phyloP scores from a whole-genome alignment of 2,888 invertebrate species.

The Pseudococcus longispinus region DNA sequence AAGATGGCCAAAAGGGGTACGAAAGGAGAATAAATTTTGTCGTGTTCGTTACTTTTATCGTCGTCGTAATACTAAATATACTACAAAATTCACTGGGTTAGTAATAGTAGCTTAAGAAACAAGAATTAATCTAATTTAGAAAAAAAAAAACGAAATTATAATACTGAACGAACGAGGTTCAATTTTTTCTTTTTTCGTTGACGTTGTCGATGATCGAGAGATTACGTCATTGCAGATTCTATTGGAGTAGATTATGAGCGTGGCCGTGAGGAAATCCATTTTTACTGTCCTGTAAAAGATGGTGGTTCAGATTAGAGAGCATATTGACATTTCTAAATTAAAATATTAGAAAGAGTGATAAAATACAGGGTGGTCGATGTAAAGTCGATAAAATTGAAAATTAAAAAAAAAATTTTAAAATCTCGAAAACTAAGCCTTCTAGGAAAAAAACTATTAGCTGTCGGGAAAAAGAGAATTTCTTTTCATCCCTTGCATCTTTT shows the following conservation, averaged over 20 bases:
- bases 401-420: too few species aligned
- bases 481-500: too few species aligned
- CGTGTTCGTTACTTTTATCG: not conserved
- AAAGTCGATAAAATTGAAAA: too few species aligned
- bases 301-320: too few species aligned
- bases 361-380: too few species aligned
- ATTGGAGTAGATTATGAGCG: slow-evolving; percentile 53
- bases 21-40: not conserved
- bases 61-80: slow-evolving; percentile 1
- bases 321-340: too few species aligned
- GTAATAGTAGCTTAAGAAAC: slow-evolving; percentile 31
- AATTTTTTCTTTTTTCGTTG: not conserved
- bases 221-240: not conserved
- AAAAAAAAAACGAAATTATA: slow-evolving; percentile 4
- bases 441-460: too few species aligned
- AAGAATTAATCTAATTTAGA: slow-evolving; percentile 38
- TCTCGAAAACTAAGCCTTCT: too few species aligned
- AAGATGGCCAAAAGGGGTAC: not conserved
- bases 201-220: not conserved
- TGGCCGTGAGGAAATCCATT: slow-evolving; percentile 53
- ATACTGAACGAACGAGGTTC: slow-evolving; percentile 26
- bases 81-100: slow-evolving; percentile 36
- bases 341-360: too few species aligned
- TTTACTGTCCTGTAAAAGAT: slow-evolving; percentile 50
- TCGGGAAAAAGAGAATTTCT: too few species aligned